These are phyloP conservation scores for Noctua janthina DNA, from an alignment of 2,888 invertebrate species.

Conservation along the genomic window DNA sequence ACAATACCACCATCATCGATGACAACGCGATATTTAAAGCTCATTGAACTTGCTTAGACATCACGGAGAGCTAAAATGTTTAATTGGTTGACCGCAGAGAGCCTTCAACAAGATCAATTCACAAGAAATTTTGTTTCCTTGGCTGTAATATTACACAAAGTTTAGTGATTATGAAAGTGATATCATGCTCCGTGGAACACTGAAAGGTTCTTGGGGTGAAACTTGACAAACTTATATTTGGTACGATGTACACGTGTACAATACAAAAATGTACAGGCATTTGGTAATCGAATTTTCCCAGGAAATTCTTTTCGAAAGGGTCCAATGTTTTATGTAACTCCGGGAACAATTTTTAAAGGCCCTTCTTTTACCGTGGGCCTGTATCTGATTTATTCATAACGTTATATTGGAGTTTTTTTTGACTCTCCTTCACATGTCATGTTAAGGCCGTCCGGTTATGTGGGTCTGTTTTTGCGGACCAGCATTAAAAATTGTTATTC, in stretches of 20 bases:
- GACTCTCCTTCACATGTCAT: slow-evolving; percentile 23
- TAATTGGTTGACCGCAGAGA: slow-evolving; percentile 31
- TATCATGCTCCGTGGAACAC: slow-evolving; percentile 28
- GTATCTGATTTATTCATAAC: slow-evolving; percentile 64
- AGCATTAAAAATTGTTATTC: slow-evolving; percentile 41
- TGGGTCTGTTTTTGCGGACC: slow-evolving; percentile 40
- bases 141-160: slow-evolving; percentile 38
- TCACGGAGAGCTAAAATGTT: slow-evolving; percentile 19
- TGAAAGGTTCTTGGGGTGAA: slow-evolving; percentile 29
- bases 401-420: slow-evolving; percentile 53
- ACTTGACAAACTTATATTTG: slow-evolving; percentile 30
- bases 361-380: slow-evolving; percentile 26
- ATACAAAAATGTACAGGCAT: slow-evolving; percentile 38
- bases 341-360: slow-evolving; percentile 32
- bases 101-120: slow-evolving; percentile 40
- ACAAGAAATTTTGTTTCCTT: slow-evolving; percentile 15
- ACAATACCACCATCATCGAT: slow-evolving; percentile 22
- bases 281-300: slow-evolving; percentile 33
- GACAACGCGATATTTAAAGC: slow-evolving; percentile 22
- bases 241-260: slow-evolving; percentile 23
- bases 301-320: slow-evolving; percentile 43
- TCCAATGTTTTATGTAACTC: slow-evolving; percentile 45
- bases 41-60: slow-evolving; percentile 31
- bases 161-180: slow-evolving; percentile 41
- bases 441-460: slow-evolving; percentile 22